Evolutionary conservation across 2,113 vertebrate genomes (phyloP).

Genomic region (Spilogale gracilis): DNA sequence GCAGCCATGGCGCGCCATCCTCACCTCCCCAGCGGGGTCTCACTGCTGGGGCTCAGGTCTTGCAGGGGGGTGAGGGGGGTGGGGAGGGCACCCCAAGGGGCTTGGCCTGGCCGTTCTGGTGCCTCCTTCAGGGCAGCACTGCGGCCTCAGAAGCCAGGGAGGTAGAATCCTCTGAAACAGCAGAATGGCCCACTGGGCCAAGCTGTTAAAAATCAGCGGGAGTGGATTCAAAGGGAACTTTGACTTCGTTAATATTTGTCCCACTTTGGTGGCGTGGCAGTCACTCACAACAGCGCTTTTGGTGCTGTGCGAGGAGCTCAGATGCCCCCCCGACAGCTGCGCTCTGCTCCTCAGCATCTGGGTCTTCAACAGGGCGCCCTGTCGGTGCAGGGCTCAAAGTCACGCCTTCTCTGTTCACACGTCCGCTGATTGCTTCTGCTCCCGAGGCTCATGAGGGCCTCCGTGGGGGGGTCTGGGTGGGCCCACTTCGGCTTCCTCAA

Average conservation of each 20-base stretch:
- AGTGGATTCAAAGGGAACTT: no score
- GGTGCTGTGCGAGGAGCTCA: neutral
- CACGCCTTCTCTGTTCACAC: neutral
- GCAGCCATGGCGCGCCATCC: neutral
- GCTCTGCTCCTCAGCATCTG: accelerated
- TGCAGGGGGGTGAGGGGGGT: no score
- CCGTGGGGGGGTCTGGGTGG: neutral
- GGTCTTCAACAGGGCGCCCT: neutral
- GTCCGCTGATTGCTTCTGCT: neutral
- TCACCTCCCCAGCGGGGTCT: neutral
- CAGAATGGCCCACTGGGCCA: accelerated
- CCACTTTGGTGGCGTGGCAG: accelerated
- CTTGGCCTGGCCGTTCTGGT: neutral
- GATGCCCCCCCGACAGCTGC: no score
- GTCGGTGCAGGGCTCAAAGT: accelerated
- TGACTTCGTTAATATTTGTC: neutral
- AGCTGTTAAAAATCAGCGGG: no score
- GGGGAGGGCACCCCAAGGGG: neutral
- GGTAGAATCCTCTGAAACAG: neutral
- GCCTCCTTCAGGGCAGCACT: neutral
- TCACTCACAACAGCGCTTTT: neutral
- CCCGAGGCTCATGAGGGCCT: accelerated
- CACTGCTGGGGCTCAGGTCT: neutral
- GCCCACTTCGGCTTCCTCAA: neutral
- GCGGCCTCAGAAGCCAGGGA: no score